Evolutionary conservation across 1,140 invertebrate species (phyloP), one percentile per base, ranked within the genome.

Genomic region (Drosophila guanche): DNA sequence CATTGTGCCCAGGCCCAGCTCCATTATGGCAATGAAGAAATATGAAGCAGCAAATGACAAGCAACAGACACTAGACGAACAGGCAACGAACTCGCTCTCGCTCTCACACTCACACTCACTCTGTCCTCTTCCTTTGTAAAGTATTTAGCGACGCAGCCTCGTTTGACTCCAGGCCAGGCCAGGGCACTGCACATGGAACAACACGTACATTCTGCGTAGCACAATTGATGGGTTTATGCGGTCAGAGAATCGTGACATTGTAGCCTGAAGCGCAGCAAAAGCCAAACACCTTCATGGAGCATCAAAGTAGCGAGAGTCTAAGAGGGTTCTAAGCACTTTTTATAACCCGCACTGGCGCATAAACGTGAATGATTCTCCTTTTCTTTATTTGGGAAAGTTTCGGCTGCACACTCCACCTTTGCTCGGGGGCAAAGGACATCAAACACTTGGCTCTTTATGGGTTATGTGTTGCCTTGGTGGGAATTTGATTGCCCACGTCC

Each of bases 21-120:
- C 52, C 56, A 27, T 53, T 53, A 70, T 48, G 42, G 53, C 69
- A 83, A 81, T 81, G 74, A 81, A 78, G 74, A 83, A 81, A 83
- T 83, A 81, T 81, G 74, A 83, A 61, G 73, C 51, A 45, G 33
- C 67, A 74, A 59, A 68, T 67, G 73, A 61, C 60, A 62, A 51
- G 59, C 52, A 41, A 58, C 61, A 37, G 33, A 37, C 33, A 12
- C n/a, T n/a, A n/a, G n/a, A n/a, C n/a, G n/a, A n/a, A n/a, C n/a
- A n/a, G n/a, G n/a, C n/a, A n/a, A n/a, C 7, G 16, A 22, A 22
- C 33, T 37, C 33, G 3, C 3, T 37, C 4, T 33, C 4, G 4
- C 10, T 3, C 29, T 68, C 65, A 29, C 8, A 42, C 12, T 40
- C 4, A 4, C 10, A 4, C 29, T 68, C 65, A 29, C 8, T 48